phyloP scores from a whole-genome alignment of 2,888 invertebrate species.

The Rhagonycha lutea region DNA sequence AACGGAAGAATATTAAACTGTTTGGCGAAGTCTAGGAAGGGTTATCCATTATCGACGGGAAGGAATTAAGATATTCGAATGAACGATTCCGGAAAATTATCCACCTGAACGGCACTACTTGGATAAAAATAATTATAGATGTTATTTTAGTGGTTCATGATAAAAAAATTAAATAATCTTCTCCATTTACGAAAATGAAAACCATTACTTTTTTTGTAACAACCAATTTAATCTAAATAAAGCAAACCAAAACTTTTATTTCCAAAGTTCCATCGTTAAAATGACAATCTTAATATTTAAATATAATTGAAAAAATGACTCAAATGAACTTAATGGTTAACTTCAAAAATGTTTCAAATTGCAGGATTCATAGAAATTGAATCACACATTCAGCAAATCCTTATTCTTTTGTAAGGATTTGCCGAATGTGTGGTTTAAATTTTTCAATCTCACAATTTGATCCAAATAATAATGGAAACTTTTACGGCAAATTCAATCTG shows the following conservation, averaged over 20 bases:
- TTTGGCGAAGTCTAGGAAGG: conserved; percentile 10
- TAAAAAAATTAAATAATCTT: too few species aligned
- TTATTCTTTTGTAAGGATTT: not conserved
- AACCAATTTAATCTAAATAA: not conserved
- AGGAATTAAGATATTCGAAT: not conserved
- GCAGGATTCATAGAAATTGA: not conserved
- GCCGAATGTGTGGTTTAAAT: not conserved
- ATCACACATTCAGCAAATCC: not conserved
- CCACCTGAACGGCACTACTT: not conserved
- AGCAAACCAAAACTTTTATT: too few species aligned
- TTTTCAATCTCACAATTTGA: not conserved
- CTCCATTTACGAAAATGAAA: too few species aligned
- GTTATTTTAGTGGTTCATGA: too few species aligned
- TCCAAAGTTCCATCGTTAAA: not conserved
- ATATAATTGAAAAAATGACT: not conserved
- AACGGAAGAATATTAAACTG: conserved; percentile 20
- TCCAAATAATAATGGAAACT: not conserved
- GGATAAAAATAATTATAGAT: not conserved
- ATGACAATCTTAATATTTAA: not conserved
- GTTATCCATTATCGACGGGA: not conserved
- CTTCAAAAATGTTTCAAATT: not conserved
- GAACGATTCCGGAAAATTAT: not conserved
- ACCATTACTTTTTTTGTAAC: not conserved
- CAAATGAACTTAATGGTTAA: not conserved
- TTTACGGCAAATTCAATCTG: not conserved